phyloP scores from a whole-genome alignment of 2,113 vertebrate species.

The Cichladusa arquata region DNA sequence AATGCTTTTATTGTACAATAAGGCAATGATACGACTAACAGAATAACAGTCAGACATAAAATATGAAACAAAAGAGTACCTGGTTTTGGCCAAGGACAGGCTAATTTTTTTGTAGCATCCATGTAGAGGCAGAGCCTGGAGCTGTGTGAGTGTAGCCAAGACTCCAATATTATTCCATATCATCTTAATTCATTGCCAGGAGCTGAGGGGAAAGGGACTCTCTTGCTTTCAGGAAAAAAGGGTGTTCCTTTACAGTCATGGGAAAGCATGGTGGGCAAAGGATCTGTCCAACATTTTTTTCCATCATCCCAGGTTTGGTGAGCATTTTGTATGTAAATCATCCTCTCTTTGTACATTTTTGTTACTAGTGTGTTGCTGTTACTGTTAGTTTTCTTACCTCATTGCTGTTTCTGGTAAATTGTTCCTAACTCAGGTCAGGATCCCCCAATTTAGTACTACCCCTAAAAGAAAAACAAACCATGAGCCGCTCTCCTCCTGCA shows the following conservation, averaged over 20 bases:
- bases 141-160: neutral
- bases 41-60: neutral
- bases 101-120: neutral
- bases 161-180: neutral
- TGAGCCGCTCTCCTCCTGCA: fast-evolving
- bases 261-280: neutral
- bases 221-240: neutral
- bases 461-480: neutral
- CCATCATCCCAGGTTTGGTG: neutral
- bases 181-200: neutral
- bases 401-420: neutral
- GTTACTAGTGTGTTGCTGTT: neutral
- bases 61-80: neutral
- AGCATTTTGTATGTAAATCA: neutral
- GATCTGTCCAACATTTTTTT: neutral
- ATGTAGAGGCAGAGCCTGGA: neutral
- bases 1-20: neutral
- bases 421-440: neutral
- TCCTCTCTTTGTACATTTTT: neutral
- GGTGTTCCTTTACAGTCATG: fast-evolving
- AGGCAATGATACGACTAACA: neutral
- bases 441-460: neutral
- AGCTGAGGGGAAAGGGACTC: neutral
- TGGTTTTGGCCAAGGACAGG: neutral
- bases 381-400: neutral